A percentile compares a stretch with the other conserved stretches of the same genome.
These are phyloP conservation scores for Gnathochromis pfefferi DNA, from an alignment of 2,113 vertebrate species.

Conservation along the genomic window DNA sequence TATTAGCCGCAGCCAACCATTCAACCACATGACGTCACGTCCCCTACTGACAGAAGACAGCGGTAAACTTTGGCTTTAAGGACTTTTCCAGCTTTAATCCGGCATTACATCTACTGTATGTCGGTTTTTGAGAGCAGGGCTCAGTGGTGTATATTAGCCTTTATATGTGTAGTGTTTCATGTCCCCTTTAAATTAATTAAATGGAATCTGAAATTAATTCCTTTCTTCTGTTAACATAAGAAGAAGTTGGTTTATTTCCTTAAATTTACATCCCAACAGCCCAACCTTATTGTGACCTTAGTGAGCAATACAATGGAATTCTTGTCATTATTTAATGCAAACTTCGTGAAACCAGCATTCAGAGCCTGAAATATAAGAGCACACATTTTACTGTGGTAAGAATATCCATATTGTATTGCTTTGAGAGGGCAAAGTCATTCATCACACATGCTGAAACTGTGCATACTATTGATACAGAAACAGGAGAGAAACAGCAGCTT, in stretches of 20 bases:
- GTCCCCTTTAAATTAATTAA: not conserved
- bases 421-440: not conserved
- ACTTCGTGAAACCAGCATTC: not conserved
- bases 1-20: not conserved
- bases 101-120: not conserved
- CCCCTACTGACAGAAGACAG: not conserved
- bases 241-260: not conserved
- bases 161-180: not conserved
- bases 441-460: not conserved
- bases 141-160: not conserved
- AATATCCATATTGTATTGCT: not conserved
- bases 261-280: not conserved
- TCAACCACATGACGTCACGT: not conserved
- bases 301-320: not conserved
- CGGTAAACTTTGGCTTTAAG: fast-evolving
- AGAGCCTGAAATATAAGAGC: too few species aligned
- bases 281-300: not conserved
- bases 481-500: not conserved
- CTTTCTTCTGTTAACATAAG: not conserved
- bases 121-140: not conserved
- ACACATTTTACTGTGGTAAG: not conserved
- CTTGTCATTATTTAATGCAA: not conserved
- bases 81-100: not conserved
- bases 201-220: not conserved
- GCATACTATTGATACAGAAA: not conserved